Evolutionary conservation across 2,888 invertebrate species (phyloP), one percentile per base, ranked within the genome.

Genomic region (Plusia festucae): DNA sequence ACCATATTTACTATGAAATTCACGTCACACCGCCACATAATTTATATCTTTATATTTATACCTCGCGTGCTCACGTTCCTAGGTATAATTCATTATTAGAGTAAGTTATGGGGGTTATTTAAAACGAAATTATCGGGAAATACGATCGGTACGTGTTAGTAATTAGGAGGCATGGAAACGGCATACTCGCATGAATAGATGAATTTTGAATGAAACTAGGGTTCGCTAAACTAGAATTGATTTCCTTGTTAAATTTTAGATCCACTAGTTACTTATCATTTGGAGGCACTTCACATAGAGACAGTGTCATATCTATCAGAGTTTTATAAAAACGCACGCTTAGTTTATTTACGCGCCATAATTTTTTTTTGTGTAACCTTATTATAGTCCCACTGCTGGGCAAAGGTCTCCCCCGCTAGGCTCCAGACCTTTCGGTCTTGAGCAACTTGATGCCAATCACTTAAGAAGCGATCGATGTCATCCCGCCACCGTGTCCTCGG

Each of bases 111-210:
- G 52, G 44, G 59, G 53, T 78, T 74, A 62, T 78, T 62, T 60
- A 58, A 70, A 64, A 54, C 32, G n/a, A 32, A 65, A 60, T 59
- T 75, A 75, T 77, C 78, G 49, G 59, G 20, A 57, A 61, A 59
- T 65, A 63, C 63, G 61, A 74, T 78, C 68, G 32, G 60, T 56
- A 49, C 63, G 56, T 66, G 70, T 65, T 55, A 30, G 27, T 64
- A 66, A 77, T 73, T 75, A 65, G 55, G 69, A 46, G 27, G 44
- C 51, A 67, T 75, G 76, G 49, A 70, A 74, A 78, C 69, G 16
- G 58, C 32, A 57, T 44, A 57, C 52, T 65, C 40, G 27, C 11
- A n/a, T 55, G 18, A 49, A 52, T 54, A 34, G 9, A 32, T 70
- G 61, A 63, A 46, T 40, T 49, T 13, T 30, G 40, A 52, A 44